These are phyloP conservation scores for Hafferia zeledoni DNA, from an alignment of 2,797 vertebrate species.

Conservation along the genomic window DNA sequence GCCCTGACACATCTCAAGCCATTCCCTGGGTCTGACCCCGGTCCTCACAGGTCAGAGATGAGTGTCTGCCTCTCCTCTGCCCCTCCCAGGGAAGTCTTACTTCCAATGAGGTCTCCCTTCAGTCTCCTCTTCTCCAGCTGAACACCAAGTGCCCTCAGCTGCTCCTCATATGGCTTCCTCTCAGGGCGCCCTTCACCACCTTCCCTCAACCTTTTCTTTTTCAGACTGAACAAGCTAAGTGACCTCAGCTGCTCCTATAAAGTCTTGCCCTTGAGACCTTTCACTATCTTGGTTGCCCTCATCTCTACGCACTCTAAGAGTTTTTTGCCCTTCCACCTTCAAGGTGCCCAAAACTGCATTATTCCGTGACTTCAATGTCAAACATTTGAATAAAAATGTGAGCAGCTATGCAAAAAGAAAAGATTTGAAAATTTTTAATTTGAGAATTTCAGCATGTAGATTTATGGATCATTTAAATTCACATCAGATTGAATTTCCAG, in stretches of 20 bases:
- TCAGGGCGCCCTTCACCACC: neutral
- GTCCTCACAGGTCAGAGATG: neutral
- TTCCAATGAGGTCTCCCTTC: neutral
- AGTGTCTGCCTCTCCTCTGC: neutral
- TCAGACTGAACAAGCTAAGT: neutral
- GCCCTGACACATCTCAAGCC: too few species aligned
- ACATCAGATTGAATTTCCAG: neutral
- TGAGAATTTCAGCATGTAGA: neutral
- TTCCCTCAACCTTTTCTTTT: neutral
- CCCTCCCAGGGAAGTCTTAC: too few species aligned
- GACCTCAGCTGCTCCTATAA: fast-evolving
- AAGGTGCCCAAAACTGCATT: neutral
- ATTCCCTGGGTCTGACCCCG: neutral
- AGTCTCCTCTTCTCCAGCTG: neutral
- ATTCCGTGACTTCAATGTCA: neutral
- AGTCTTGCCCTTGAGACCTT: neutral
- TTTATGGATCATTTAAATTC: neutral
- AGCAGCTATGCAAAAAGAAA: neutral
- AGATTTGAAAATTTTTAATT: fast-evolving
- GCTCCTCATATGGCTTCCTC: neutral
- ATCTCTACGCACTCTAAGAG: neutral
- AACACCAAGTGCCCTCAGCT: neutral
- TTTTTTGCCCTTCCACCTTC: neutral
- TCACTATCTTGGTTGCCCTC: neutral
- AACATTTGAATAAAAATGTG: neutral